Percentiles rank a stretch among this genome's conserved stretches.
Evolutionary conservation across 1,140 invertebrate genomes (phyloP).

Genomic region (Helicoverpa zea): DNA sequence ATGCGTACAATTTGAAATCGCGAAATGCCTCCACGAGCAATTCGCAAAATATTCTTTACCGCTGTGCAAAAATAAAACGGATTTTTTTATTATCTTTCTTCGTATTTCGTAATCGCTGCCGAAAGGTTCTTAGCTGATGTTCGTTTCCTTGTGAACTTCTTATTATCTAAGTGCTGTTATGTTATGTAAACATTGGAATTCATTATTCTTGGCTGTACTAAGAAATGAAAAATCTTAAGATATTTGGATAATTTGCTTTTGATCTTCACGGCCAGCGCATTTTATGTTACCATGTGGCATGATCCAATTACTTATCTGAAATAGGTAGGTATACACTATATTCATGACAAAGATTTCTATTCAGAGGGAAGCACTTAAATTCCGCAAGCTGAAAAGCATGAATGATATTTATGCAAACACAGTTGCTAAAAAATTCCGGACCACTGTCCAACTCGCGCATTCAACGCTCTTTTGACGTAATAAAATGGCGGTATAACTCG

Average conservation of each 20-base stretch:
- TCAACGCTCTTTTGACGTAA: conserved; percentile 36
- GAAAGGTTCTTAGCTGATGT: conserved; percentile 46
- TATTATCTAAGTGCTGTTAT: conserved; percentile 46
- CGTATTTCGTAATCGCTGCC: conserved; percentile 55
- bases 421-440: conserved; percentile 30
- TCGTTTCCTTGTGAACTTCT: conserved; percentile 39
- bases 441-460: conserved; percentile 26
- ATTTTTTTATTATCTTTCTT: conserved; percentile 67
- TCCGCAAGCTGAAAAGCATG: conserved; percentile 9
- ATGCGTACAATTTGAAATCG: conserved; percentile 78
- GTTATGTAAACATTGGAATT: conserved; percentile 34
- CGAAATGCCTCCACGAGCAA: conserved; percentile 69
- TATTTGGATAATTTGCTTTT: conserved; percentile 22
- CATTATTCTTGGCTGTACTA: conserved; percentile 24
- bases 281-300: background rate
- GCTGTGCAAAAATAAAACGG: conserved; percentile 62
- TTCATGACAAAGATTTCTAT: background rate
- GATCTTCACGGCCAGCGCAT: background rate
- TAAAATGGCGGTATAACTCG: conserved; percentile 21
- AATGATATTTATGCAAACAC: conserved; percentile 31
- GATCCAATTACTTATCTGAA: conserved; percentile 19
- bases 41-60: conserved; percentile 70
- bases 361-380: conserved; percentile 7
- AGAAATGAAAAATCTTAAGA: conserved; percentile 19
- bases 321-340: background rate